Evolutionary conservation across 2,888 invertebrate genomes (phyloP).

Genomic region (Drosophila barbarae): DNA sequence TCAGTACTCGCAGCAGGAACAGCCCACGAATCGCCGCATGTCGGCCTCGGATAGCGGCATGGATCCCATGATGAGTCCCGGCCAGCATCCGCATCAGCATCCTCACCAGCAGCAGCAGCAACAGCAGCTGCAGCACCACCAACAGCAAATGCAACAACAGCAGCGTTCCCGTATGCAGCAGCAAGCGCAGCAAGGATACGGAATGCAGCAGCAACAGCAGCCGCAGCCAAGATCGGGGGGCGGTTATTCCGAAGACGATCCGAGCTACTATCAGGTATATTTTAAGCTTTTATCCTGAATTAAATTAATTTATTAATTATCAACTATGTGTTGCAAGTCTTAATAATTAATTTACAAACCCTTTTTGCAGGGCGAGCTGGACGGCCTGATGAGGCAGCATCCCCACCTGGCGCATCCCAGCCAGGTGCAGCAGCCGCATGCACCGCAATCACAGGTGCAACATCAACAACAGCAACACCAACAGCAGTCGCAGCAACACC

Average conservation of each 20-base stretch:
- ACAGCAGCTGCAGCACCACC: slow-evolving; percentile 65
- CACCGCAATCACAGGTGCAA: slow-evolving; percentile 74
- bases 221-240: slow-evolving; percentile 71
- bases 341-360: not conserved
- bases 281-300: not conserved
- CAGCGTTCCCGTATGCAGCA: slow-evolving; percentile 76
- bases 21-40: slow-evolving; percentile 84
- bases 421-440: slow-evolving; percentile 80
- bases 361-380: slow-evolving; percentile 84
- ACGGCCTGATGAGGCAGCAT: slow-evolving; percentile 89
- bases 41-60: slow-evolving; percentile 81
- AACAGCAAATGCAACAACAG: slow-evolving; percentile 70
- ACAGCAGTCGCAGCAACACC: slow-evolving; percentile 79
- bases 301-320: too few relatives aligned
- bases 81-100: slow-evolving; percentile 75
- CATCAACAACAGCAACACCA: slow-evolving; percentile 81
- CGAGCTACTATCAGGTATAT: slow-evolving; percentile 82
- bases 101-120: slow-evolving; percentile 71
- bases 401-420: slow-evolving; percentile 86
- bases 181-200: slow-evolving; percentile 61
- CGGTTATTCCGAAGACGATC: slow-evolving; percentile 84
- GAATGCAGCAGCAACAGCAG: slow-evolving; percentile 69
- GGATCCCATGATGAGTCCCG: slow-evolving; percentile 78
- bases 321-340: too few relatives aligned
- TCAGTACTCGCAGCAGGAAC: slow-evolving; percentile 89